These are phyloP conservation scores for Leucoraja ocellata DNA, from an alignment of 2,797 vertebrate species.

Conservation along the genomic window DNA sequence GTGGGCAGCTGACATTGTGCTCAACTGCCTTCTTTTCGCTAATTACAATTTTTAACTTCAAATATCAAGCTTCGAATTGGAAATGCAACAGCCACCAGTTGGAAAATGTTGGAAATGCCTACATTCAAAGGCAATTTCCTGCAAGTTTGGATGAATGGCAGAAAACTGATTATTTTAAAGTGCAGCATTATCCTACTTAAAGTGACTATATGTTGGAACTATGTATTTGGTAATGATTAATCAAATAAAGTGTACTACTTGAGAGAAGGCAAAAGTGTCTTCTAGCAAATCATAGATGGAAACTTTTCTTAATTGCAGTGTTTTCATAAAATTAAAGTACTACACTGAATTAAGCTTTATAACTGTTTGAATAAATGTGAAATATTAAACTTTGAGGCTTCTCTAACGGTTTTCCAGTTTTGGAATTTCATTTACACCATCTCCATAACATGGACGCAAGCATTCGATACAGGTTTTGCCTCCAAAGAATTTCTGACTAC, in stretches of 20 bases:
- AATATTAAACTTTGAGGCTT: neutral
- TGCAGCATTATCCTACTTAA: neutral
- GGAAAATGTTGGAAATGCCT: neutral
- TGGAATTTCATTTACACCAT: no score
- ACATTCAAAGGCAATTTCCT: neutral
- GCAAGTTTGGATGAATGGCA: no score
- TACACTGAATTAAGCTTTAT: conserved; percentile 1
- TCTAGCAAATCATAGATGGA: conserved; percentile 3
- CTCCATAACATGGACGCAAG: no score
- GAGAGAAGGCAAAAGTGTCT: neutral
- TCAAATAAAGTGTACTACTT: neutral
- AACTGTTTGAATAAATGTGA: neutral
- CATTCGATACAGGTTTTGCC: no score
- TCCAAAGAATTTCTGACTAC: no score
- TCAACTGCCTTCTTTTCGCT: neutral
- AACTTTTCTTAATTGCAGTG: neutral
- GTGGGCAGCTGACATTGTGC: neutral
- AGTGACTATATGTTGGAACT: neutral
- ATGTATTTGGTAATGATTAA: neutral
- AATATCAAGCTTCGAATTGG: neutral
- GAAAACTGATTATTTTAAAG: no score
- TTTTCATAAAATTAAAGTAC: conserved; percentile 24
- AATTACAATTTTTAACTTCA: neutral
- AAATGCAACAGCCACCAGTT: neutral
- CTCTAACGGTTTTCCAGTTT: no score